phyloP scores from a whole-genome alignment of 1,140 invertebrate genomes.

The Lordiphosa stackelbergi region DNA sequence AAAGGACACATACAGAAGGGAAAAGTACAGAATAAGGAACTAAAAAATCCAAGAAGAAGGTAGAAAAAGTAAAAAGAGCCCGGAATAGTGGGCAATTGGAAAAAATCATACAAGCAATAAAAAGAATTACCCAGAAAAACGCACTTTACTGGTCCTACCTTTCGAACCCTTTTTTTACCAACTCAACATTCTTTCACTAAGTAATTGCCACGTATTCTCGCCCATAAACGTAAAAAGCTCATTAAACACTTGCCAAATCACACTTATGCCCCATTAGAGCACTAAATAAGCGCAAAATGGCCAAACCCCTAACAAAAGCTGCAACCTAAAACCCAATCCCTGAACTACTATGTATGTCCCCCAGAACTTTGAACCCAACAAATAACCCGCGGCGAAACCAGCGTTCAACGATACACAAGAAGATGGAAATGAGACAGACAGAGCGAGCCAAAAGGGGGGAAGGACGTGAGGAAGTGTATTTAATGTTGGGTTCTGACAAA shows the following conservation, averaged over 20 bases:
- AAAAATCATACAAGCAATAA: no score
- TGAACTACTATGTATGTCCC: conserved; percentile 30
- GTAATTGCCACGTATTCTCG: not conserved
- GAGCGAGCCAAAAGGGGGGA: not conserved
- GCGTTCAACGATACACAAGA: conserved; percentile 30
- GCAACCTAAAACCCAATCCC: conserved; percentile 13
- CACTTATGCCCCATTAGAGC: conserved; percentile 70
- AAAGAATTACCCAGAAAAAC: no score
- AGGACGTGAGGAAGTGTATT: conserved; percentile 20
- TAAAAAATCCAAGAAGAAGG: no score
- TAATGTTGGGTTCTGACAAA: conserved; percentile 66
- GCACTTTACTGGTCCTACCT: no score
- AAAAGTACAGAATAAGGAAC: no score
- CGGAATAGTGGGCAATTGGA: no score
- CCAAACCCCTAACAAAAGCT: conserved; percentile 13
- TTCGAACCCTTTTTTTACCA: no score
- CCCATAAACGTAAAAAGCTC: conserved; percentile 57
- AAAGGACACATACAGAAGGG: no score
- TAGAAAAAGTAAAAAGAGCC: no score
- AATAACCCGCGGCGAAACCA: conserved; percentile 61
- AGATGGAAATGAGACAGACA: conserved; percentile 38
- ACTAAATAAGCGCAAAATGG: conserved; percentile 70
- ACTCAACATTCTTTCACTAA: no score
- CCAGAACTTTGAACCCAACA: conserved; percentile 56
- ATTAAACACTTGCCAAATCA: conserved; percentile 72